Base-by-base conservation (phyloP, 2,113 vertebrate genomes). In the Burhinus bistriatus region DNA sequence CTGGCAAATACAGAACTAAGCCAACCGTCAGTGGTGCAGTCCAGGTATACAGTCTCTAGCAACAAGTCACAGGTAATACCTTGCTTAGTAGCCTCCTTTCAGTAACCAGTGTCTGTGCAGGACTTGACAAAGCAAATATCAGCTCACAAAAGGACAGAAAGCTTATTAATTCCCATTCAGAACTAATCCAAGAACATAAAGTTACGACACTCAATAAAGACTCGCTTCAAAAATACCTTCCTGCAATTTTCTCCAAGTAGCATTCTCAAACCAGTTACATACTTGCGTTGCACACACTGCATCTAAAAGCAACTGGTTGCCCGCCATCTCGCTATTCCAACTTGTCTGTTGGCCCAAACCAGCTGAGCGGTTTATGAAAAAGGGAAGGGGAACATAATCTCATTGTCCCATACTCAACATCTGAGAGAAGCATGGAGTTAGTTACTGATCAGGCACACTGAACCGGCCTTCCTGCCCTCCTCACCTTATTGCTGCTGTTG, bases 401-500 rank as follows among this genome's bases (percentile, higher is more conserved):
- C 57, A 5, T 58, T 3, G 93, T 69, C 58, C 88, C 89, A 19
- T 79, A 19, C 83, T 96, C 91, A 90, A 78, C 14, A 84, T 40
- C 71, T 11, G 92, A 80, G 57, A 96, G 95, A 66, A 97, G 95
- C 58, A 54, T 22, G 87, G 92, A 89, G 73, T 65, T 83, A 90
- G 80, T 78, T 75, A 93, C 66, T 51, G 83, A 83, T 76, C 91
- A 83, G 94, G 85, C 44, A 86, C 83, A 72, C 25, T 14, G 92
- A 86, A 55, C 18, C 62, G 55, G 87, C 69, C 88, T 91, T 95
- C 94, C 91, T 64, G 92, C 93, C 76, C 97, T 87, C 86, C 98
- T 98, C 98, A 98, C 98, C 98, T 98, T 98, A 86, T 94, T 96
- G 93, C 83, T 75, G 83, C 87, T 15, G 82, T 83, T 83, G 83